Evolutionary conservation across 2,113 vertebrate genomes (phyloP), one percentile per base, ranked within the genome.

Genomic region (Colius striatus): DNA sequence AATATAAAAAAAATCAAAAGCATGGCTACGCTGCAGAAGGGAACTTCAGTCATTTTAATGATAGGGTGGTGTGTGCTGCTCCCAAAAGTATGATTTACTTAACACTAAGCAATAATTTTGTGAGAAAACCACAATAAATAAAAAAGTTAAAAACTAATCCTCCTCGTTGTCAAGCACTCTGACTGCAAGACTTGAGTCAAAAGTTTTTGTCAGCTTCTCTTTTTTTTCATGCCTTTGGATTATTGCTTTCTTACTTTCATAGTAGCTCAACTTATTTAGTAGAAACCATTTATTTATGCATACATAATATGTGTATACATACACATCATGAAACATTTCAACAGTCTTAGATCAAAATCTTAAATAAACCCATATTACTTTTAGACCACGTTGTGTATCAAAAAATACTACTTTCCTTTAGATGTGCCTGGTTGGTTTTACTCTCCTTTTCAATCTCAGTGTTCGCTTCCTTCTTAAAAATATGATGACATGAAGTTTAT

Each of bases 41-140:
- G 10, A 91, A 34, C 34, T 67, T 82, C 9, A 14, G 20, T 54
- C 23, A 9, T 9, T 5, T 62, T 70, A 45, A 4, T 29, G 11
- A n/a, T 9, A 67, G 2, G 7, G 6, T 0, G 2, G 6, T 19
- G 8, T 43, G 11, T 58, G 10, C 10, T 65, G 5, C 14, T 80
- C 9, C 36, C 7, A n/a, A 57, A 87, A 48, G 6, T 12, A 17
- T 23, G 21, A 3, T 5, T 77, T 73, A 16, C 61, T 70, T 66
- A 50, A 47, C 3, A 17, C 5, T 70, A 66, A 50, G 5, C 1
- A 66, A 27, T 57, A 45, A 62, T 77, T 91, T 57, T 27, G 5
- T 54, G 1, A 36, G 67, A 73, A 74, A 62, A 1, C 2, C 22
- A 13, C 14, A 75, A 29, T 34, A 54, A 87, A 80, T 26, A 2